A percentile compares a stretch with the other conserved stretches of the same genome.
Conservation (phyloP, 1,140 invertebrate species). For the Camponotus floridanus region DNA sequence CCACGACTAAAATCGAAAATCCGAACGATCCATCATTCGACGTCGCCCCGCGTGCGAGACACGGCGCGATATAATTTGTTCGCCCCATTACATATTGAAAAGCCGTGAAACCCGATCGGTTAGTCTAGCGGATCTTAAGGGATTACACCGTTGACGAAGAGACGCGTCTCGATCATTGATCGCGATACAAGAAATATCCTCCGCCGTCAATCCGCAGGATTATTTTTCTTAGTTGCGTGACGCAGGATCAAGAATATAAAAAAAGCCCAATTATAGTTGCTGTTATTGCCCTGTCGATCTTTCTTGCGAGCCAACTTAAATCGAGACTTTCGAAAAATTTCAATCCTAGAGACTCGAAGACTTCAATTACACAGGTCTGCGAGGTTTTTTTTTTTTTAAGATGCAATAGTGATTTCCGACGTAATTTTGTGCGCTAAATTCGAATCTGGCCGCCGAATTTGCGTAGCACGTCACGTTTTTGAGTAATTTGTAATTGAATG, state of each 20-base stretch:
- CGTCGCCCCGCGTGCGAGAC: constrained; percentile 24
- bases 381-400: too few relatives aligned
- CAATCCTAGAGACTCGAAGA: too few relatives aligned
- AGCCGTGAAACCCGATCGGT: constrained; percentile 55
- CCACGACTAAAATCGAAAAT: constrained; percentile 33
- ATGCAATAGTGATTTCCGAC: too few relatives aligned
- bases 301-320: too few relatives aligned
- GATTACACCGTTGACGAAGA: constrained; percentile 41
- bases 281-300: not conserved
- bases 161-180: constrained; percentile 39
- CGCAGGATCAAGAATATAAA: too few relatives aligned
- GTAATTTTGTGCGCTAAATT: too few relatives aligned
- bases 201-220: not conserved
- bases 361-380: too few relatives aligned
- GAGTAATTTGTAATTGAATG: too few relatives aligned
- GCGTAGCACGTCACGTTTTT: too few relatives aligned
- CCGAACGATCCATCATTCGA: constrained; percentile 48
- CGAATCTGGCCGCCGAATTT: too few relatives aligned
- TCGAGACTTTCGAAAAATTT: too few relatives aligned
- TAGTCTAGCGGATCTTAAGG: constrained; percentile 32
- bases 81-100: constrained; percentile 61
- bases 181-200: constrained; percentile 15
- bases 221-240: not conserved
- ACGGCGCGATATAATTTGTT: constrained; percentile 51
- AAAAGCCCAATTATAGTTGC: too few relatives aligned